These are phyloP conservation scores for Climacteris rufus DNA, from an alignment of 2,113 vertebrate genomes.

Conservation along the genomic window DNA sequence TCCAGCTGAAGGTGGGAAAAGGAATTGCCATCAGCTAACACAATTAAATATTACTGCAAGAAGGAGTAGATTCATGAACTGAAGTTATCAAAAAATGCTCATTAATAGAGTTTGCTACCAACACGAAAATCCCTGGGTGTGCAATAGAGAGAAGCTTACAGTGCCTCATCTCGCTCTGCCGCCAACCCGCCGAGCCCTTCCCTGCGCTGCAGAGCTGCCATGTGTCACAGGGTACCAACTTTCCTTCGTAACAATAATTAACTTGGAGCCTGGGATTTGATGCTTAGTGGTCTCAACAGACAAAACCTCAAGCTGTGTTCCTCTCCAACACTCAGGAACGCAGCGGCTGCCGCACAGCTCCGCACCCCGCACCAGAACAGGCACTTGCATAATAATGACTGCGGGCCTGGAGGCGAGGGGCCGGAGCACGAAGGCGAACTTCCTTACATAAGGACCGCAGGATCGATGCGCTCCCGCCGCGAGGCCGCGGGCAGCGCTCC, in stretches of 20 bases:
- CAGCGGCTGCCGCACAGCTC: background rate
- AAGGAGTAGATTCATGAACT: background rate
- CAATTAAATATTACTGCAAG: background rate
- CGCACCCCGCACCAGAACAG: background rate
- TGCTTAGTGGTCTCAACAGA: fast-evolving
- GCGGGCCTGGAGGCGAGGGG: background rate
- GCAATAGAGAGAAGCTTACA: fast-evolving
- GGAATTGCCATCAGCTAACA: background rate
- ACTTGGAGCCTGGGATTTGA: background rate
- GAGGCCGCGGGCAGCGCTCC: background rate
- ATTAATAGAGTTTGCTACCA: background rate
- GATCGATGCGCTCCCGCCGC: background rate
- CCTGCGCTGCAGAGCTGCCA: fast-evolving
- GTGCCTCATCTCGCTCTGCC: background rate
- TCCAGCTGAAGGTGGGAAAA: background rate
- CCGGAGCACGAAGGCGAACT: background rate
- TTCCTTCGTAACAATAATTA: background rate
- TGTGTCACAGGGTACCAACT: background rate
- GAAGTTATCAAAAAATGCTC: background rate
- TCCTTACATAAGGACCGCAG: background rate
- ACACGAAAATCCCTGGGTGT: background rate
- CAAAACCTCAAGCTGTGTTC: fast-evolving
- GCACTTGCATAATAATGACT: background rate
- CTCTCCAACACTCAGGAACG: fast-evolving
- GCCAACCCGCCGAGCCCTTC: background rate